A percentile compares a stretch with the other conserved stretches of the same genome.
These are phyloP conservation scores for Nineta flava DNA, from an alignment of 2,888 invertebrate species.

Conservation along the genomic window DNA sequence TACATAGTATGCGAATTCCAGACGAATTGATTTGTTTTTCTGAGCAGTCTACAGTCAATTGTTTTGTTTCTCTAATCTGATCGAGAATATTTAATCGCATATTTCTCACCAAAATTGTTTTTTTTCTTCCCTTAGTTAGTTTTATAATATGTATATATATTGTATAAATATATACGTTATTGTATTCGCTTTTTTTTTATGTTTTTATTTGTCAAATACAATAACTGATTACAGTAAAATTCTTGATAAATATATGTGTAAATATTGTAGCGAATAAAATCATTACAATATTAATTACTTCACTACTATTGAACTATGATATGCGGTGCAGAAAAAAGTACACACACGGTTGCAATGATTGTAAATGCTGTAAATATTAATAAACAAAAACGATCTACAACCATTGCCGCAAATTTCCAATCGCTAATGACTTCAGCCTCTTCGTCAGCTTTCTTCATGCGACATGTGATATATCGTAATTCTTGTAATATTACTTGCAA, in stretches of 20 bases:
- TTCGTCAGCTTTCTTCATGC: conserved; percentile 89
- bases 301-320: conserved; percentile 74
- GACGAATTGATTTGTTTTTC: not conserved
- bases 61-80: no score
- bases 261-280: not conserved
- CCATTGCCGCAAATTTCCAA: conserved; percentile 98
- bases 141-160: no score
- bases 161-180: no score
- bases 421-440: conserved; percentile 87
- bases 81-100: no score
- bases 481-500: conserved; percentile 82
- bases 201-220: not conserved
- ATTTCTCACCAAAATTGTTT: no score
- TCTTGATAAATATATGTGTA: not conserved
- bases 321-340: conserved; percentile 82
- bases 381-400: conserved; percentile 92
- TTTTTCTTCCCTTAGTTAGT: no score
- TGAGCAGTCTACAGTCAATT: no score
- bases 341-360: conserved; percentile 81
- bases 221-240: not conserved
- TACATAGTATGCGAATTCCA: not conserved
- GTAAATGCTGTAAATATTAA: conserved; percentile 91
- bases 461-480: conserved; percentile 84
- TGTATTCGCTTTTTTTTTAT: not conserved
- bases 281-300: not conserved